Conservation (phyloP, 2,797 vertebrate genomes). For the Cygnus olor region DNA sequence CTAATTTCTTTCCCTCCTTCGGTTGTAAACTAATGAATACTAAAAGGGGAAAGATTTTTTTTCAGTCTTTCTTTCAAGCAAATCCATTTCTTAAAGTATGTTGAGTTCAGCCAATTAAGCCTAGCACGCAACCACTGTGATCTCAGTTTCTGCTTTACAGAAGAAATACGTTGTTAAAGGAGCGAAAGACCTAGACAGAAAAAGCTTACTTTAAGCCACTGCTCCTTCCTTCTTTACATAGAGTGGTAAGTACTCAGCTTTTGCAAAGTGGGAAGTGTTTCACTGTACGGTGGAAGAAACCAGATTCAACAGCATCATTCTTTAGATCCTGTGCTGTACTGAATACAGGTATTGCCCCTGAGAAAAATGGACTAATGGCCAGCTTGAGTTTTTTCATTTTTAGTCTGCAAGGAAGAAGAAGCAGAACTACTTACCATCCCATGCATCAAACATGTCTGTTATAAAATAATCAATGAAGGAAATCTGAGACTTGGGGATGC, state of each 20-base stretch:
- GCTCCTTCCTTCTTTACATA: background rate
- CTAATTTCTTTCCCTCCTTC: background rate
- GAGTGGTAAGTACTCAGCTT: background rate
- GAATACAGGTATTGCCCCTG: background rate
- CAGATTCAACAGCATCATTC: background rate
- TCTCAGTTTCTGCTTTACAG: background rate
- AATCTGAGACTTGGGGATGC: slow-evolving; percentile 87
- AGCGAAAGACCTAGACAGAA: background rate
- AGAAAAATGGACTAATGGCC: background rate
- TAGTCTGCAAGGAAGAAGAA: background rate
- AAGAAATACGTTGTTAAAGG: background rate
- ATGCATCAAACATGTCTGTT: slow-evolving; percentile 86
- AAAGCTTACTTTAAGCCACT: background rate
- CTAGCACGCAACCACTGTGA: background rate
- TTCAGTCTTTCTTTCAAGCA: background rate
- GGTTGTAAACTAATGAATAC: background rate
- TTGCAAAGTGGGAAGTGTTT: background rate
- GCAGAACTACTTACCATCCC: slow-evolving; percentile 81
- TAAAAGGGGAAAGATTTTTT: background rate
- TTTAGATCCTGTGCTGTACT: background rate
- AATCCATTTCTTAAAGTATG: background rate
- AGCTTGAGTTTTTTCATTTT: background rate
- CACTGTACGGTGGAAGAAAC: background rate
- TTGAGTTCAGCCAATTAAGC: background rate
- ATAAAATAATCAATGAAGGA: slow-evolving; percentile 88